Conservation (phyloP, 2,888 invertebrate species). For the Bombylius discolor region DNA sequence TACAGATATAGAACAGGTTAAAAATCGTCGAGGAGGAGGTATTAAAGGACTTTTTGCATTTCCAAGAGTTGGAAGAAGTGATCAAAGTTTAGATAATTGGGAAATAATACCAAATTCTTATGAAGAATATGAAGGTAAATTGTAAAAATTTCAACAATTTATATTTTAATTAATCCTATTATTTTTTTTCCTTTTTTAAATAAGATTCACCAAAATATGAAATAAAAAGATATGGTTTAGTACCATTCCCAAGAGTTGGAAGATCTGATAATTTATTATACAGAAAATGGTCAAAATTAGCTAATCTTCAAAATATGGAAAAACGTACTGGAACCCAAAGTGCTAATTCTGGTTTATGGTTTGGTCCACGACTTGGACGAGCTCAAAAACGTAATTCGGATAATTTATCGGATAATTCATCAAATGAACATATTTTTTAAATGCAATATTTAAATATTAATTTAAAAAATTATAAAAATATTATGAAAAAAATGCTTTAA, state of each 20-base stretch:
- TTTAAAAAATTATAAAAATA: too few species aligned
- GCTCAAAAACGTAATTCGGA: slow-evolving; percentile 28
- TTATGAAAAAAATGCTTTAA: too few species aligned
- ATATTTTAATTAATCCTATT: not conserved
- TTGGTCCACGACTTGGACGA: slow-evolving; percentile 52
- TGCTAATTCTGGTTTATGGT: slow-evolving; percentile 47
- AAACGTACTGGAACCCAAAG: slow-evolving; percentile 28
- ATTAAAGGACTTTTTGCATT: slow-evolving; percentile 47
- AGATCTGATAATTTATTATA: slow-evolving; percentile 28
- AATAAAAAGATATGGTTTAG: slow-evolving; percentile 34
- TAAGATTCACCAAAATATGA: slow-evolving; percentile 26
- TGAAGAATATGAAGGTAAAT: slow-evolving; percentile 41
- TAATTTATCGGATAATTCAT: not conserved
- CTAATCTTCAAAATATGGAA: slow-evolving; percentile 29
- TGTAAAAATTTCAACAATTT: not conserved
- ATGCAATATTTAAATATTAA: too few species aligned
- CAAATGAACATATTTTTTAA: too few species aligned
- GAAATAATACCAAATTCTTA: slow-evolving; percentile 40
- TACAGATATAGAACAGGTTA: slow-evolving; percentile 29
- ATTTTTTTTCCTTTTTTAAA: not conserved
- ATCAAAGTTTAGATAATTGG: slow-evolving; percentile 28
- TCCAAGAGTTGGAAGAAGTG: slow-evolving; percentile 47
- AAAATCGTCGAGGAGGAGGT: slow-evolving; percentile 41
- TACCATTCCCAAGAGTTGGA: slow-evolving; percentile 39
- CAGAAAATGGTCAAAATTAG: slow-evolving; percentile 29